Base-by-base conservation (phyloP, 2,888 invertebrate genomes). In the Unio pictorum region DNA sequence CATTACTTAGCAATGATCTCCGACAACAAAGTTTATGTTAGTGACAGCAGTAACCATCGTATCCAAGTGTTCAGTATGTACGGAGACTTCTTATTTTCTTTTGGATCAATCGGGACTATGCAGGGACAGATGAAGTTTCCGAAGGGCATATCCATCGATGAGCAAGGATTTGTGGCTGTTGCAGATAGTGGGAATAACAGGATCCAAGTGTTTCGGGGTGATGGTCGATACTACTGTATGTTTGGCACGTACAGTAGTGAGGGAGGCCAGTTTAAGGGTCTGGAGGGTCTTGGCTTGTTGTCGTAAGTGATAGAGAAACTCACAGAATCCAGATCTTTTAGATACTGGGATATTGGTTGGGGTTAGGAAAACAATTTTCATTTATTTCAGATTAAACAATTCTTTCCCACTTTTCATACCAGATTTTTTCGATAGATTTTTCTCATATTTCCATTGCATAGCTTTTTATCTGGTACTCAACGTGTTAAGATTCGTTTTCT, bases 161-260 rank as follows among this genome's bases (percentile, higher is more conserved):
- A 97, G 87, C 97, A 98, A 91, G 99, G 99, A 56, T 98, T 96
- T 92, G 97, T 99, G 86, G 94, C 97, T 84, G 98, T 99, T n/a
- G 99, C 98, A 26, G 99, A 99, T 91, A 97, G 97, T 55, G 99
- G 99, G 73, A 99, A 99, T 92, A 99, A 98, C 91, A 94, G 99
- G 71, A 96, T 99, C 85, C 99, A 99, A 91, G 96, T 99, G 87
- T 99, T 99, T 93, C 95, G 96, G 86, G 95, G 97, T n/a, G 97
- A 98, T 87, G 97, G 98, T 26, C 93, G 94, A 78, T 98, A 96
- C 92, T 92, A 94, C 6, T 91, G 93, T 76, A 92, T 96, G 68
- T 98, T 99, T 90, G 99, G 99, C 7, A 94, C 95, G 74, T 98
- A 98, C 97, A 99, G 99, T 67, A 94, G 94, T 74, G 95, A 95